Percentiles rank a stretch among this genome's conserved stretches.
Evolutionary conservation across 2,113 vertebrate species (phyloP).

Genomic region (Empidonax alnorum): DNA sequence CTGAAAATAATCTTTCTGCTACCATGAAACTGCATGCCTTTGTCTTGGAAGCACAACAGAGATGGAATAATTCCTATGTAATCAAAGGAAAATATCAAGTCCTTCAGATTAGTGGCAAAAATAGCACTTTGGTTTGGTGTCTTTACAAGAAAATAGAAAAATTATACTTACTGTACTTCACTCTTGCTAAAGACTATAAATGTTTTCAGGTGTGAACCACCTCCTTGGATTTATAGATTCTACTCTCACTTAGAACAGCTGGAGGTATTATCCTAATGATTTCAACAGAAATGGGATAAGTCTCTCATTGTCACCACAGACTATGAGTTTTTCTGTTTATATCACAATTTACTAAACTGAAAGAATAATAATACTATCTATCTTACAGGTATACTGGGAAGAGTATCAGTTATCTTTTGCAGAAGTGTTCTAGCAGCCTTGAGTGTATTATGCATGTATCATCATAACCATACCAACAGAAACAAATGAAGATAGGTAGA

Average conservation of each 20-base stretch:
- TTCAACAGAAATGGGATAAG: not conserved
- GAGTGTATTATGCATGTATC: not conserved
- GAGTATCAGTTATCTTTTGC: not conserved
- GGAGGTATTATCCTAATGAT: not conserved
- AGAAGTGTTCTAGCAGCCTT: not conserved
- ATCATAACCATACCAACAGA: not conserved
- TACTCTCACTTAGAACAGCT: not conserved
- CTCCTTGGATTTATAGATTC: not conserved
- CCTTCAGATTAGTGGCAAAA: not conserved
- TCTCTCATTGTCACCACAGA: not conserved
- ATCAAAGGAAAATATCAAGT: not conserved
- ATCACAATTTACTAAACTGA: not conserved
- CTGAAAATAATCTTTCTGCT: not conserved
- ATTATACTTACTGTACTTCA: not conserved
- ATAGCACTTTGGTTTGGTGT: not conserved
- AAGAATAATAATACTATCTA: not conserved
- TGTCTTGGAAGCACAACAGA: not conserved
- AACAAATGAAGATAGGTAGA: not conserved
- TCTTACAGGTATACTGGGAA: not conserved
- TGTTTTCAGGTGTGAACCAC: not conserved
- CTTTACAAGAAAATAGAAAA: not conserved
- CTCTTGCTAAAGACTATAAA: not conserved
- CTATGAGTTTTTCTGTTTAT: not conserved
- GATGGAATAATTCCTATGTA: not conserved
- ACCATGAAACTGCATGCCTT: not conserved